phyloP scores from a whole-genome alignment of 37 sponge, comb jelly and placozoan species.

The Aplysina aerophoba region DNA sequence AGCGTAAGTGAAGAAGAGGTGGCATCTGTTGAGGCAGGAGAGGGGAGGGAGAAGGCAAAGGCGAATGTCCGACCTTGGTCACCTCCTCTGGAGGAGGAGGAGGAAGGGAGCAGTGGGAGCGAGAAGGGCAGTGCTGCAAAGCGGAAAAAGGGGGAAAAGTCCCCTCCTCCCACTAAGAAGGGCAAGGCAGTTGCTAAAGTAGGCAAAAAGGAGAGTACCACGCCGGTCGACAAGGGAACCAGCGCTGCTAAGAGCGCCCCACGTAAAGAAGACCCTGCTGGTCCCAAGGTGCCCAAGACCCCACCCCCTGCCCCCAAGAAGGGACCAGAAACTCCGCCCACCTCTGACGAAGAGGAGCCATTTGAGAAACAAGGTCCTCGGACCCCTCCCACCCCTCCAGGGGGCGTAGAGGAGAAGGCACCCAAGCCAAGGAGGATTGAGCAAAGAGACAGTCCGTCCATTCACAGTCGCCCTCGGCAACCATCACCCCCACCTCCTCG shows the following conservation, averaged over 20 bases:
- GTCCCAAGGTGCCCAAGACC: neutral
- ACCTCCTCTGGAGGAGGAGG: conserved; percentile 29
- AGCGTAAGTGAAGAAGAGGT: conserved; percentile 15
- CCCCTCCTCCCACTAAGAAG: neutral
- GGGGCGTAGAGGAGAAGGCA: too few relatives aligned
- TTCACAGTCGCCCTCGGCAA: too few relatives aligned
- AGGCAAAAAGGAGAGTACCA: too few relatives aligned
- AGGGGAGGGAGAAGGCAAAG: conserved; percentile 34
- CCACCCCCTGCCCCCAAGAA: neutral
- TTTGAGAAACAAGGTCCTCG: too few relatives aligned
- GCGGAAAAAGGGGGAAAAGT: neutral
- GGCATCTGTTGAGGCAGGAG: neutral
- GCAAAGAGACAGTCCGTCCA: too few relatives aligned
- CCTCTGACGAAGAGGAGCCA: too few relatives aligned
- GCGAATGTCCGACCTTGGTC: neutral
- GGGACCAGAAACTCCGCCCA: too few relatives aligned
- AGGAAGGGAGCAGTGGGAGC: neutral
- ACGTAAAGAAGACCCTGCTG: neutral
- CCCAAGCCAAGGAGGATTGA: too few relatives aligned
- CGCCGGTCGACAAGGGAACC: too few relatives aligned
- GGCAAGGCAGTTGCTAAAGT: too few relatives aligned
- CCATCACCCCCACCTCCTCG: too few relatives aligned
- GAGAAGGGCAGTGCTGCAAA: conserved; percentile 13
- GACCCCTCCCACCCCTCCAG: too few relatives aligned
- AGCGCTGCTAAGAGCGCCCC: neutral